phyloP scores from a whole-genome alignment of 1,140 invertebrate genomes.

The Propsilocerus akamusi region DNA sequence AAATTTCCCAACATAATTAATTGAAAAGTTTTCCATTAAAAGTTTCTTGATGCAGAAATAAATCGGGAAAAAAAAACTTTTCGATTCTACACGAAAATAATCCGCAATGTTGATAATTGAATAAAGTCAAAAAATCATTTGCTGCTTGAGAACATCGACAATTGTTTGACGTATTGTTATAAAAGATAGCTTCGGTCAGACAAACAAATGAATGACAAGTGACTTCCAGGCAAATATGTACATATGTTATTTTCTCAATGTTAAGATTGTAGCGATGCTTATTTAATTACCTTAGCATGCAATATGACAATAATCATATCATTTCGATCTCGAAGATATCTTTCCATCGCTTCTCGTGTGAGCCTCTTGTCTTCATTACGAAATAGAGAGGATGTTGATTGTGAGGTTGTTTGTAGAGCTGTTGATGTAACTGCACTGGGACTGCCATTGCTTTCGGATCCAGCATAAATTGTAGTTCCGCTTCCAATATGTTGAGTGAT shows the following conservation, averaged over 20 bases:
- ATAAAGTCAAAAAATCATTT: conserved; percentile 2
- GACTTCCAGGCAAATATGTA: conserved; percentile 1
- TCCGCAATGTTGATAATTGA: background rate
- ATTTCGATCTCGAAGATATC: conserved; percentile 80
- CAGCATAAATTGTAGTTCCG: background rate
- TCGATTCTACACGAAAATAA: no score
- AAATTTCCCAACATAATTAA: no score
- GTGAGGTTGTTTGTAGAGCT: background rate
- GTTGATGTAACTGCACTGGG: background rate
- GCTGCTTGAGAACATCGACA: background rate
- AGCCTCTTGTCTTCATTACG: conserved; percentile 58
- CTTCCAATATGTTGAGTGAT: background rate
- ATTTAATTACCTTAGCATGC: conserved; percentile 63
- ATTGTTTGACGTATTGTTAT: background rate
- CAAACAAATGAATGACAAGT: background rate
- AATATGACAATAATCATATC: conserved; percentile 95
- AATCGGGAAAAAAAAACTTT: no score
- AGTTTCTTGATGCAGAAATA: conserved; percentile 1
- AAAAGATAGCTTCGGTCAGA: background rate
- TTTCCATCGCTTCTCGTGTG: conserved; percentile 88
- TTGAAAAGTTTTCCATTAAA: no score
- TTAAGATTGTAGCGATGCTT: background rate
- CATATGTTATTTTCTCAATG: background rate
- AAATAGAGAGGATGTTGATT: conserved; percentile 8
- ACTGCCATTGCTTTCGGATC: background rate